Percentiles rank a stretch among this genome's conserved stretches.
These are phyloP conservation scores for Actinia equina DNA, from an alignment of 64 coral and sea anemone genomes.

Conservation along the genomic window DNA sequence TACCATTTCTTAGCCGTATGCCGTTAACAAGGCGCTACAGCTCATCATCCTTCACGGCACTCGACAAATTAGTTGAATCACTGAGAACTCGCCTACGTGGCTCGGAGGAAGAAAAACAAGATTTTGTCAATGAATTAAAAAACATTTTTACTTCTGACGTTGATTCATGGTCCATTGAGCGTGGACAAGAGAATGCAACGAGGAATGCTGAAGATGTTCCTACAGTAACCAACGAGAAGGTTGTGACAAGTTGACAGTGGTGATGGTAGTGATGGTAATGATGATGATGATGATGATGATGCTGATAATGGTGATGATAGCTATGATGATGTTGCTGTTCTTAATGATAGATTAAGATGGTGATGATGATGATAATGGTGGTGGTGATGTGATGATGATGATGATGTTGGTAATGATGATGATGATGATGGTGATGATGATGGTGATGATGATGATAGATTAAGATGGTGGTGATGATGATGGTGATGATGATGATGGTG, in stretches of 20 bases:
- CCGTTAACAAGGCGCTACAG: conserved; percentile 19
- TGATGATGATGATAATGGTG: no score
- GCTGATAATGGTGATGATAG: not conserved
- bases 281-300: not conserved
- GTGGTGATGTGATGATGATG: not conserved
- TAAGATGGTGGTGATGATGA: not conserved
- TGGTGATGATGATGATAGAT: not conserved
- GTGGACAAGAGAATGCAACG: not conserved
- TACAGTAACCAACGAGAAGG: not conserved
- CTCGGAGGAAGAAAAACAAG: conserved; percentile 7
- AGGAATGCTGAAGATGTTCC: not conserved
- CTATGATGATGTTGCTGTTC: no score
- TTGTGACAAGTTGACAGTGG: not conserved
- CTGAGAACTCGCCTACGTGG: not conserved
- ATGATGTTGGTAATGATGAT: not conserved
- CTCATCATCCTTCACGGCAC: conserved; percentile 27
- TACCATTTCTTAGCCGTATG: not conserved
- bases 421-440: not conserved
- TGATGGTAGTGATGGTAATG: not conserved
- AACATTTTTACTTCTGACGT: conserved; percentile 2
- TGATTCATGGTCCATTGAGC: not conserved
- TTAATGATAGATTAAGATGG: no score
- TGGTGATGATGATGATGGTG: not conserved
- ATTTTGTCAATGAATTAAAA: conserved; percentile 17
- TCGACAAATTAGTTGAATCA: conserved; percentile 4